Evolutionary conservation across 1,140 invertebrate genomes (phyloP).

Genomic region (Drosophila mojavensis): DNA sequence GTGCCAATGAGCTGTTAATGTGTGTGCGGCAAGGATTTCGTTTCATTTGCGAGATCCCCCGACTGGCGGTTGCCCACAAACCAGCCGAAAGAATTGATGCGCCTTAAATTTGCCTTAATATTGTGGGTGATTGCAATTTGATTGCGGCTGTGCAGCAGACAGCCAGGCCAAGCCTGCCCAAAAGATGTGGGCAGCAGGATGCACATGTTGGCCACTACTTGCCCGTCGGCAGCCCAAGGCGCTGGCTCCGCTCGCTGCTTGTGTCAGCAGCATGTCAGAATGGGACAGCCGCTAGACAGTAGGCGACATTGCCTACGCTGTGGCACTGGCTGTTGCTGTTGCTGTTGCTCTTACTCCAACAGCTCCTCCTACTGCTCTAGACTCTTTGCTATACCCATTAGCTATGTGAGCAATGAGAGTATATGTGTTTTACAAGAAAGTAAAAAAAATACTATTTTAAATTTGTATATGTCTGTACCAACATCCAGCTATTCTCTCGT

Average conservation of each 20-base stretch:
- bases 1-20: constrained; percentile 82
- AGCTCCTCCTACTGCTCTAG: constrained; percentile 23
- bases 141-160: constrained; percentile 46
- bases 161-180: constrained; percentile 48
- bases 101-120: constrained; percentile 69
- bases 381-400: constrained; percentile 33
- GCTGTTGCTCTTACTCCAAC: constrained; percentile 33
- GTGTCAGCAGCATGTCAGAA: constrained; percentile 78
- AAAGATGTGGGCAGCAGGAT: constrained; percentile 69
- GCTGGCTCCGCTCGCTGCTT: constrained; percentile 54
- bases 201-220: constrained; percentile 37
- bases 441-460: too few relatives aligned
- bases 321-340: constrained; percentile 36
- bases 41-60: constrained; percentile 59
- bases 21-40: constrained; percentile 79
- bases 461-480: too few relatives aligned
- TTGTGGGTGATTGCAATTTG: constrained; percentile 80
- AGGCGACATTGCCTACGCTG: constrained; percentile 61
- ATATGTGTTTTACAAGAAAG: background rate
- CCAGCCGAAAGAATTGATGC: constrained; percentile 32
- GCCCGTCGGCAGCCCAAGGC: constrained; percentile 68
- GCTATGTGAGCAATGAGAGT: background rate
- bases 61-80: background rate
- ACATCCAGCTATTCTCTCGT: too few relatives aligned
- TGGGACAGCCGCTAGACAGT: constrained; percentile 62